These are phyloP conservation scores for Nymphalis c-album DNA, from an alignment of 2,888 invertebrate genomes.

Conservation along the genomic window DNA sequence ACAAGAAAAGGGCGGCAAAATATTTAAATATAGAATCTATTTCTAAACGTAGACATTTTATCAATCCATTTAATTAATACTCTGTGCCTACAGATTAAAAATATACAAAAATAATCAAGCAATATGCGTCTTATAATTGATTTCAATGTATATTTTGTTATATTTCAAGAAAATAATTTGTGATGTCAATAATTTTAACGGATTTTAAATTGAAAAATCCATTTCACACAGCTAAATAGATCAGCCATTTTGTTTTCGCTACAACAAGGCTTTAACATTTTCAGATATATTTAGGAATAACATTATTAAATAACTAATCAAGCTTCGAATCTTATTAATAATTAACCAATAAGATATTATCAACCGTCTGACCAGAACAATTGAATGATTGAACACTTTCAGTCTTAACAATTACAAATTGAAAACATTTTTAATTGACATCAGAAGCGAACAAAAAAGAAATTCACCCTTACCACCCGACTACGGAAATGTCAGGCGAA, in stretches of 20 bases:
- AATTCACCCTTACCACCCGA: neutral
- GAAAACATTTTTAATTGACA: slow-evolving; percentile 8
- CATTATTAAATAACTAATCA: too few relatives aligned
- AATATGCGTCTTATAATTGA: neutral
- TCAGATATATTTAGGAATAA: too few relatives aligned
- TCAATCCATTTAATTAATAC: neutral
- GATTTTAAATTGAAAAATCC: neutral
- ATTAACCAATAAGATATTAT: neutral
- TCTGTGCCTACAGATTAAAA: neutral
- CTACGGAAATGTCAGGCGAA: neutral
- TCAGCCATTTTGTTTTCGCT: neutral
- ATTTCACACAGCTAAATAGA: neutral
- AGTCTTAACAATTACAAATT: neutral
- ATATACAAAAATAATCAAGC: slow-evolving; percentile 1
- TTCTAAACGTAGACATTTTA: neutral
- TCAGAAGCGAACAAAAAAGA: neutral
- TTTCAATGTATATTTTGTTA: slow-evolving; percentile 1
- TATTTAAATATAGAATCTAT: neutral
- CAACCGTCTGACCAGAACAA: slow-evolving; percentile 5
- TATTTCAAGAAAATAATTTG: slow-evolving; percentile 4
- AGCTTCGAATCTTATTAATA: neutral
- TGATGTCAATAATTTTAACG: slow-evolving; percentile 4
- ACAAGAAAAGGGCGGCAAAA: slow-evolving; percentile 5
- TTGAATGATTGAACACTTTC: neutral
- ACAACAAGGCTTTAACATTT: too few relatives aligned